Percentiles rank a stretch among this genome's conserved stretches.
phyloP scores from a whole-genome alignment of 2,888 invertebrate genomes.

The Amiota mariae region DNA sequence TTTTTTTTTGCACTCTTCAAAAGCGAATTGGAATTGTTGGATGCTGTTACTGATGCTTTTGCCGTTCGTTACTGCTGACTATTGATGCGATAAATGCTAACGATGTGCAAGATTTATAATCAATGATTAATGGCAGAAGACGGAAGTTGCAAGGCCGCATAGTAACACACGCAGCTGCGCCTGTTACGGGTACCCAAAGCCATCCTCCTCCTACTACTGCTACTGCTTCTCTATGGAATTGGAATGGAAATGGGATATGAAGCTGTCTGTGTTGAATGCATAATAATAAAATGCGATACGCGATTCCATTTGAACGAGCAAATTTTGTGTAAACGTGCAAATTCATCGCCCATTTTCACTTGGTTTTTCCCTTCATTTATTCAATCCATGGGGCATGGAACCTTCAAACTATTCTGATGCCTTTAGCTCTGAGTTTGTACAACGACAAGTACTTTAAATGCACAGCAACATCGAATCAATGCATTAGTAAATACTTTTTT shows the following conservation, averaged over 20 bases:
- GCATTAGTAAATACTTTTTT: conserved; percentile 22
- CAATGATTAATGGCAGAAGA: conserved; percentile 44
- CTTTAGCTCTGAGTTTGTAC: too few relatives aligned
- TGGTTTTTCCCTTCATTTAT: too few relatives aligned
- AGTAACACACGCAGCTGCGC: background rate
- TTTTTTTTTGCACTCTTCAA: background rate
- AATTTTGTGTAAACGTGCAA: conserved; percentile 22
- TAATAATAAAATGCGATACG: conserved; percentile 22
- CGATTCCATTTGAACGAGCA: background rate
- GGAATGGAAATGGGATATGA: background rate
- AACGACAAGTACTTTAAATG: background rate
- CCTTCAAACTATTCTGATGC: too few relatives aligned
- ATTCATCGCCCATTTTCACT: background rate
- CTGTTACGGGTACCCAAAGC: too few relatives aligned
- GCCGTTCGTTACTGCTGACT: conserved; percentile 9
- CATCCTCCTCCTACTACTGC: too few relatives aligned
- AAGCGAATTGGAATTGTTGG: background rate
- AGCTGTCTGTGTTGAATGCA: background rate
- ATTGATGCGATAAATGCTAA: conserved; percentile 41
- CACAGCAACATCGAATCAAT: conserved; percentile 6
- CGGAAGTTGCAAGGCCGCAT: conserved; percentile 18
- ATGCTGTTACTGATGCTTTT: background rate
- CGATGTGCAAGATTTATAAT: conserved; percentile 44
- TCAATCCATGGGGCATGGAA: too few relatives aligned
- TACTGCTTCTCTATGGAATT: too few relatives aligned